Percentiles rank a stretch among this genome's conserved stretches.
Evolutionary conservation across 2,113 vertebrate species (phyloP).

Genomic region (Aviceda subcristata): DNA sequence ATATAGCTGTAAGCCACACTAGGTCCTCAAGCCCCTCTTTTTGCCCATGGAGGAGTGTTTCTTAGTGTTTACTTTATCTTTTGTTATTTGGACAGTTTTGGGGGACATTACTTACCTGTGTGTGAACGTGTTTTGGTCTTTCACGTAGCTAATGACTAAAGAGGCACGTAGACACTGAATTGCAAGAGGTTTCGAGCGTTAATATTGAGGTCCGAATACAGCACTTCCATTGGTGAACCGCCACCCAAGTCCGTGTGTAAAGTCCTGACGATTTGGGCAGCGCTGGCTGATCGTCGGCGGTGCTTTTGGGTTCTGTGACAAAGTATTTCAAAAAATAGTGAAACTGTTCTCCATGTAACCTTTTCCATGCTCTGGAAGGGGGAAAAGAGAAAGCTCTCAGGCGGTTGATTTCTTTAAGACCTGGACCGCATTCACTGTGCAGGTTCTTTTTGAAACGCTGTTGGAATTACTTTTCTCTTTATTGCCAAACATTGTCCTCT

Average conservation of each 20-base stretch:
- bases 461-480: not conserved
- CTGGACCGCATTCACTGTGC: not conserved
- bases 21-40: not conserved
- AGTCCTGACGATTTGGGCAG: not conserved
- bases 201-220: not conserved
- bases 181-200: not conserved
- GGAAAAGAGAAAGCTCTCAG: not conserved
- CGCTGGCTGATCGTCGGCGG: not conserved
- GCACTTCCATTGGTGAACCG: not conserved
- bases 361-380: not conserved
- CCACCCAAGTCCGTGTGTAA: accelerated
- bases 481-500: not conserved
- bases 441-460: not conserved
- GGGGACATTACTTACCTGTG: not conserved
- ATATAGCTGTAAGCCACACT: not conserved
- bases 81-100: not conserved
- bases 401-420: not conserved
- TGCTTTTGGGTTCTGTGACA: not conserved
- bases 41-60: not conserved
- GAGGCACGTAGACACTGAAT: not conserved
- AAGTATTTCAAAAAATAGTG: not conserved
- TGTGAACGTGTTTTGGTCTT: not conserved
- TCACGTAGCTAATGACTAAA: not conserved
- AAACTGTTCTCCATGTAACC: not conserved
- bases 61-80: not conserved